Evolutionary conservation across 2,113 vertebrate species (phyloP).

Genomic region (Donacobius atricapilla): DNA sequence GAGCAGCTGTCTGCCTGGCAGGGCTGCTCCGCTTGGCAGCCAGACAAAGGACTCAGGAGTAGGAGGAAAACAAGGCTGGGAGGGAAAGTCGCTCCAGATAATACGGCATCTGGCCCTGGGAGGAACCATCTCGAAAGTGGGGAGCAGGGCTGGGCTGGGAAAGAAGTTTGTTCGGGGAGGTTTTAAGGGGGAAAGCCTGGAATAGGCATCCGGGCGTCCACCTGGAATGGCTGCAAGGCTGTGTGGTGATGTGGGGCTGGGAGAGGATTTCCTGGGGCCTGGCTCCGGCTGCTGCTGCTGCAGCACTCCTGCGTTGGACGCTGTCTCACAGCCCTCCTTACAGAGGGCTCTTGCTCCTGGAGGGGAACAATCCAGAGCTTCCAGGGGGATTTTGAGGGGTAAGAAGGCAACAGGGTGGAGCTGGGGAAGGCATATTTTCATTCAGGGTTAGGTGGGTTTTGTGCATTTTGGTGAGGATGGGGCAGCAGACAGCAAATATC

Average conservation of each 20-base stretch:
- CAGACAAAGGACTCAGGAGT: constrained; percentile 54
- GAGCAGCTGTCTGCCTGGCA: constrained; percentile 59
- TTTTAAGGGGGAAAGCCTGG: not conserved
- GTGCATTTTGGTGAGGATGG: not conserved
- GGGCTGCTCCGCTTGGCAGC: constrained; percentile 55
- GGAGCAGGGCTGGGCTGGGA: not conserved
- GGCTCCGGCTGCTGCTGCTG: not conserved
- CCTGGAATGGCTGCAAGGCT: not conserved
- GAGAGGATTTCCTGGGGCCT: not conserved
- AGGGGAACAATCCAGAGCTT: not conserved
- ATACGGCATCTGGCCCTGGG: constrained; percentile 48
- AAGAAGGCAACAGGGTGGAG: not conserved
- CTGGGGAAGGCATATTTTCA: not conserved
- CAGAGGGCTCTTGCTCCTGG: not conserved
- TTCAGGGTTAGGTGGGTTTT: not conserved
- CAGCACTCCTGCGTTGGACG: not conserved
- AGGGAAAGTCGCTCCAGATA: constrained; percentile 49
- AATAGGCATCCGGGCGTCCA: not conserved
- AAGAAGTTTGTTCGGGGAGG: not conserved
- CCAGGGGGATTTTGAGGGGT: not conserved
- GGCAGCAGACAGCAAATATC: not conserved
- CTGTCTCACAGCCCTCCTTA: not conserved
- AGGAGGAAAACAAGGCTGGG: constrained; percentile 53
- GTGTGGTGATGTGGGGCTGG: not conserved
- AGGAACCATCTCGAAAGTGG: constrained; percentile 29